A percentile compares a stretch with the other conserved stretches of the same genome.
Conservation (phyloP, 1,140 invertebrate genomes). For the Agraylea sexmaculata region DNA sequence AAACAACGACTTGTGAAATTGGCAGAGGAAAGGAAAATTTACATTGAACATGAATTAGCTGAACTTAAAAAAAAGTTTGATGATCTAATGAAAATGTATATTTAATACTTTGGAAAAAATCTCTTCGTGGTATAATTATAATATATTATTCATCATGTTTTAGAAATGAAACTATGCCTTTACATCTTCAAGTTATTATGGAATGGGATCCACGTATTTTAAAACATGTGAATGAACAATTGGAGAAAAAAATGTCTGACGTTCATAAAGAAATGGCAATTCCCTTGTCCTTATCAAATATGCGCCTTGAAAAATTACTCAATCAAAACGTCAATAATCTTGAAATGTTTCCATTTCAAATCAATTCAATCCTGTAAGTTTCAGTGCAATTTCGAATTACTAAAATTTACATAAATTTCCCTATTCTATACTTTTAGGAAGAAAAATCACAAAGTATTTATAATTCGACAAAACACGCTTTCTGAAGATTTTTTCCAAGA, state of each 20-base stretch:
- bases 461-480: slow-evolving; percentile 49
- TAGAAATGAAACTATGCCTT: slow-evolving; percentile 47
- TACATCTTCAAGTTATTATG: slow-evolving; percentile 48
- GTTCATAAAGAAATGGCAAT: slow-evolving; percentile 43
- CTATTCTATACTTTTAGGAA: slow-evolving; percentile 24
- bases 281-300: slow-evolving; percentile 40
- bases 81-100: slow-evolving; percentile 1
- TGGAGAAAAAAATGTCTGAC: slow-evolving; percentile 46
- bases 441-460: slow-evolving; percentile 39
- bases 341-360: slow-evolving; percentile 48
- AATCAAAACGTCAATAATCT: slow-evolving; percentile 55
- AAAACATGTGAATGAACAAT: slow-evolving; percentile 43
- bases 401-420: neutral
- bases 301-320: slow-evolving; percentile 58
- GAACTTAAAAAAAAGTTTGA: neutral
- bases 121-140: neutral
- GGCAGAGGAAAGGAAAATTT: slow-evolving; percentile 48
- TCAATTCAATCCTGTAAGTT: slow-evolving; percentile 15
- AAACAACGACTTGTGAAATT: slow-evolving; percentile 46
- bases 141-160: slow-evolving; percentile 15
- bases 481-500: slow-evolving; percentile 43
- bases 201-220: slow-evolving; percentile 52
- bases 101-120: neutral
- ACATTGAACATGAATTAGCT: neutral
- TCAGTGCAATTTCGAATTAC: neutral